Evolutionary conservation across 2,797 vertebrate species (phyloP), one percentile per base, ranked within the genome.

Genomic region (Trachurus trachurus): DNA sequence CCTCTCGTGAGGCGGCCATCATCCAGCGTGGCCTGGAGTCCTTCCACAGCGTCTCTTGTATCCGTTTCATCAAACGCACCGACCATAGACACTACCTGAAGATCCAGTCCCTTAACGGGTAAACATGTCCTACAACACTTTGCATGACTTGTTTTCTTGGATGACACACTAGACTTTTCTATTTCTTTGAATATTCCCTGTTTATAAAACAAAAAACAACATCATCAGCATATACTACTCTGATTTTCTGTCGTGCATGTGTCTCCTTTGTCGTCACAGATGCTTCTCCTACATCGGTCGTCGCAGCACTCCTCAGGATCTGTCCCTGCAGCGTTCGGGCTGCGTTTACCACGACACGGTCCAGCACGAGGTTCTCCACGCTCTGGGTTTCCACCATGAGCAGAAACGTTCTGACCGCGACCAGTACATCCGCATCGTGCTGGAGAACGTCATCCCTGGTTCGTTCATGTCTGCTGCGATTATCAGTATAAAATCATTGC

Each of bases 71-170:
- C 4, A 66, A 1, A 31, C 66, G 59, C 44, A 44, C 5, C 22
- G 37, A 3, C 53, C 67, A 89, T 56, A 82, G 50, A 21, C 76
- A 83, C 17, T 88, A 70, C 59, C 53, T 87, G 22, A 49, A 66
- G 22, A 86, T 89, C 72, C 79, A 76, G 79, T 85, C 80, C 19
- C 71, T 74, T 2, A 73, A 59, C 0, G 86, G 88, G 86, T 64
- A 52, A 50, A 50, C 3, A 15, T 16, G 42, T 6, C 15, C 42
- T 5, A 3, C 42, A 15, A 40, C 42, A 44, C 42, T 15, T 44
- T 15, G 42, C 42, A 44, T 13, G 12, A 44, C 5, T 44, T 44
- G 42, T 44, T 11, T 13, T 42, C 3, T 12, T 42, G 12, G 1
- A 11, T 42, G 40, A 42, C 40, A 5, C 40, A 12, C 11, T 42